Percentiles rank a stretch among this genome's conserved stretches.
Conservation (phyloP, 2,113 vertebrate species). For the Puntigrus tetrazona region DNA sequence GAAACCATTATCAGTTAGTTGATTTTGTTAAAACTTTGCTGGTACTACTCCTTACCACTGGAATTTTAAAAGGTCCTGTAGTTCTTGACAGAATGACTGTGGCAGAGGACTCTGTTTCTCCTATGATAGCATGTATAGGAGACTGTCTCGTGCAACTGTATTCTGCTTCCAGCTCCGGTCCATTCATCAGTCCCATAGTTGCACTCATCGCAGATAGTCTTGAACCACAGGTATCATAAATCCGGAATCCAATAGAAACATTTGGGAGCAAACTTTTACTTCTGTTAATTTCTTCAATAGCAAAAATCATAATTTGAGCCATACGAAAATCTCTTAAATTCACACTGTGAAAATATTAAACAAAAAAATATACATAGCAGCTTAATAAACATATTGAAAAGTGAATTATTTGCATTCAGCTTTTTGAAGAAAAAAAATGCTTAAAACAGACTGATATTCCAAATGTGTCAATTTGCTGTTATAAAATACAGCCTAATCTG, state of each 20-base stretch:
- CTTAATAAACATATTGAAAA: neutral
- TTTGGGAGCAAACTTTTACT: neutral
- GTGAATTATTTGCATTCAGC: neutral
- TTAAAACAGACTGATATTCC: neutral
- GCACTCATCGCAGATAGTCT: conserved; percentile 71
- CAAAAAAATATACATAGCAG: neutral
- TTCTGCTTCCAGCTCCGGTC: conserved; percentile 49
- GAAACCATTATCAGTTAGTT: neutral
- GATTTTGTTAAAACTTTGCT: neutral
- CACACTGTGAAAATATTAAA: conserved; percentile 59
- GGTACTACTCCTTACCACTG: neutral
- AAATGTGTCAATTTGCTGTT: neutral
- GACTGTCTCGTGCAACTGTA: conserved; percentile 58
- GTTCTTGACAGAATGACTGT: conserved; percentile 70
- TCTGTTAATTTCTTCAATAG: conserved; percentile 68
- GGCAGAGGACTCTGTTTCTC: conserved; percentile 61
- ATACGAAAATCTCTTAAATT: conserved; percentile 75
- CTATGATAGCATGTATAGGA: neutral
- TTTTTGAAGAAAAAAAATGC: neutral
- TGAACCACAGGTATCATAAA: conserved; percentile 78
- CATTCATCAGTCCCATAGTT: conserved; percentile 73
- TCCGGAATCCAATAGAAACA: conserved; percentile 72
- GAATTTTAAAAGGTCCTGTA: neutral
- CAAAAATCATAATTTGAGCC: conserved; percentile 76
- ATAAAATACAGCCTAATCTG: neutral